Evolutionary conservation across 2,888 invertebrate species (phyloP).

Genomic region (Stenodema calcarata): DNA sequence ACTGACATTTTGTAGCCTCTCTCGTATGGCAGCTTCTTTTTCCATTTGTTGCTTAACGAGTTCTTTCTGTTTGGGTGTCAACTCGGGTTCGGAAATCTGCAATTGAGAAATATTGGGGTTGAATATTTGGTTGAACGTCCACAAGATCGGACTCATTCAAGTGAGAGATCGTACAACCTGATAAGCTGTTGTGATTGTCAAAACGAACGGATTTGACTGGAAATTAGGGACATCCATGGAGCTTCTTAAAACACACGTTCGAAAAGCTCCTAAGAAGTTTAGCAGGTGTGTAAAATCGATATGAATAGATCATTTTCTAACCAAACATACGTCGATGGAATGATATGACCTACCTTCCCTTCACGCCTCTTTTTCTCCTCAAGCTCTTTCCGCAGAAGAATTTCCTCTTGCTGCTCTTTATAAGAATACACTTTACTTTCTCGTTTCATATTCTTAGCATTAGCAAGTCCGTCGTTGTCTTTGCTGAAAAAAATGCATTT

Average conservation of each 20-base stretch:
- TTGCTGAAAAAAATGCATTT: conserved; percentile 59
- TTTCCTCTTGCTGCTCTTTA: conserved; percentile 94
- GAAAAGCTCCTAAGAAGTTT: too few relatives aligned
- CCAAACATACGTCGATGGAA: too few relatives aligned
- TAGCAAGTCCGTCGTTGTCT: conserved; percentile 63
- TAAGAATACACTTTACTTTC: conserved; percentile 97
- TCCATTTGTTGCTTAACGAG: conserved; percentile 83
- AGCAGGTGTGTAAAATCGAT: too few relatives aligned
- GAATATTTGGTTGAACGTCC: too few relatives aligned
- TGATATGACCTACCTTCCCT: conserved; percentile 68
- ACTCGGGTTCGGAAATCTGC: conserved; percentile 66
- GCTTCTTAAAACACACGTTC: too few relatives aligned
- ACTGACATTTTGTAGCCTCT: conserved; percentile 64
- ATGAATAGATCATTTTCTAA: too few relatives aligned
- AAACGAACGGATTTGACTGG: too few relatives aligned
- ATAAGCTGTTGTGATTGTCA: too few relatives aligned
- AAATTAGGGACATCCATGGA: too few relatives aligned
- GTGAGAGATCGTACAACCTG: too few relatives aligned
- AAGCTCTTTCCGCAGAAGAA: conserved; percentile 88
- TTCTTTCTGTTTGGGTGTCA: conserved; percentile 91
- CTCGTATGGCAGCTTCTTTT: conserved; percentile 81
- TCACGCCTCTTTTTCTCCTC: conserved; percentile 85
- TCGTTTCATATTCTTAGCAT: conserved; percentile 81
- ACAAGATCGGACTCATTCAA: too few relatives aligned
- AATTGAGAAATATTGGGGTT: not conserved